phyloP scores from a whole-genome alignment of 2,797 vertebrate genomes.

The Falco concolor region DNA sequence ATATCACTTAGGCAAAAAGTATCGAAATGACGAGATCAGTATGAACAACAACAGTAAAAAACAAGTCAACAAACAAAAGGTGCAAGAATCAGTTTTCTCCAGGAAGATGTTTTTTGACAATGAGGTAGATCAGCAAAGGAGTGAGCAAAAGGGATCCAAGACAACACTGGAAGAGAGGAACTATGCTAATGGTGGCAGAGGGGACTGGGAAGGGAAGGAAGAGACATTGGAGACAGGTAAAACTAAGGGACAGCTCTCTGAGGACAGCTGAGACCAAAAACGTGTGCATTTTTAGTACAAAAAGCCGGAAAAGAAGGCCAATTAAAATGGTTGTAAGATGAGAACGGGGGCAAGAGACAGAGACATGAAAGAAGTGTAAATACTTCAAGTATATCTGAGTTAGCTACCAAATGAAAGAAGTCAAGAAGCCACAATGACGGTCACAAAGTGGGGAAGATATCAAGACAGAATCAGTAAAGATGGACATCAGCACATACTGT shows the following conservation, averaged over 20 bases:
- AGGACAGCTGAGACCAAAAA: not conserved
- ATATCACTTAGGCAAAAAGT: not conserved
- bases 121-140: not conserved
- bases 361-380: not conserved
- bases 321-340: not conserved
- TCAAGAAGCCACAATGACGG: not conserved
- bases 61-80: not conserved
- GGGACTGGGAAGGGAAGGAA: not conserved
- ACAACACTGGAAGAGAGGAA: not conserved
- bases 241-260: not conserved
- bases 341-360: not conserved
- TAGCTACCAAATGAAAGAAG: not conserved
- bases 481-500: not conserved
- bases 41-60: not conserved
- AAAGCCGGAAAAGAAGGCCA: not conserved
- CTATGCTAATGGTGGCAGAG: not conserved
- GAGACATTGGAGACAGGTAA: not conserved
- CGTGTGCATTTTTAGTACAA: not conserved
- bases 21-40: not conserved
- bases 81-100: not conserved
- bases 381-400: not conserved
- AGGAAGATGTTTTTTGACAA: not conserved
- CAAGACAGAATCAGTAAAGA: not conserved
- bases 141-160: not conserved
- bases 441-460: not conserved